phyloP scores from a whole-genome alignment of 2,797 vertebrate species.

The Malurus leucopterus region DNA sequence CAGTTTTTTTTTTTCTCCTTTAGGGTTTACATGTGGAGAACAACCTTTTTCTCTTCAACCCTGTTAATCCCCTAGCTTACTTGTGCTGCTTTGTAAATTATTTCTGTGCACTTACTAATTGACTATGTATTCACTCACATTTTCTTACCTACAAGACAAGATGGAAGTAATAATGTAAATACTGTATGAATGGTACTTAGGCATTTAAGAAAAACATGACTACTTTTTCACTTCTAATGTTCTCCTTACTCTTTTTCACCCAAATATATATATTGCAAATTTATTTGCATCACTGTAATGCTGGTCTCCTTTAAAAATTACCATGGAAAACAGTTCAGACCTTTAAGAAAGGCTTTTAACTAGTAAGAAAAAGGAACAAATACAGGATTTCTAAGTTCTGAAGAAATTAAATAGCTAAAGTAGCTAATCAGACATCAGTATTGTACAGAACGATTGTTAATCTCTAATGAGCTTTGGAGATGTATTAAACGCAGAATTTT shows the following conservation, averaged over 20 bases:
- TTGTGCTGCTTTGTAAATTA: background rate
- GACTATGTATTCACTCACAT: background rate
- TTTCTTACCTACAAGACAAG: background rate
- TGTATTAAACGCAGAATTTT: slow-evolving; percentile 12
- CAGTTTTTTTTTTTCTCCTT: background rate
- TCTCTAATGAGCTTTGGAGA: slow-evolving; percentile 18
- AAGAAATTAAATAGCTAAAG: background rate
- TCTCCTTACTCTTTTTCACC: background rate
- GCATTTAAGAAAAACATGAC: background rate
- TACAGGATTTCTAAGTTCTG: background rate
- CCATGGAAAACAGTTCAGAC: slow-evolving; percentile 16
- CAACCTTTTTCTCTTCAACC: background rate
- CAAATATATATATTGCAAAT: slow-evolving; percentile 17
- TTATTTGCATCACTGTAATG: background rate
- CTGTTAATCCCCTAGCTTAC: background rate
- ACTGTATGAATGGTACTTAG: background rate
- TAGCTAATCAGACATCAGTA: background rate
- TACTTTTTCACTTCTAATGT: background rate
- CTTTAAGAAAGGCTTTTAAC: background rate
- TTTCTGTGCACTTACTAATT: slow-evolving; percentile 8
- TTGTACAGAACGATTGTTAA: background rate
- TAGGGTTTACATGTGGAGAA: background rate
- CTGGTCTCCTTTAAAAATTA: slow-evolving; percentile 43
- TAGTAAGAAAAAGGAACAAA: background rate
- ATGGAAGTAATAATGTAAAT: background rate